These are phyloP conservation scores for Drosophila sordidapex DNA, from an alignment of 2,888 invertebrate genomes.

Conservation along the genomic window DNA sequence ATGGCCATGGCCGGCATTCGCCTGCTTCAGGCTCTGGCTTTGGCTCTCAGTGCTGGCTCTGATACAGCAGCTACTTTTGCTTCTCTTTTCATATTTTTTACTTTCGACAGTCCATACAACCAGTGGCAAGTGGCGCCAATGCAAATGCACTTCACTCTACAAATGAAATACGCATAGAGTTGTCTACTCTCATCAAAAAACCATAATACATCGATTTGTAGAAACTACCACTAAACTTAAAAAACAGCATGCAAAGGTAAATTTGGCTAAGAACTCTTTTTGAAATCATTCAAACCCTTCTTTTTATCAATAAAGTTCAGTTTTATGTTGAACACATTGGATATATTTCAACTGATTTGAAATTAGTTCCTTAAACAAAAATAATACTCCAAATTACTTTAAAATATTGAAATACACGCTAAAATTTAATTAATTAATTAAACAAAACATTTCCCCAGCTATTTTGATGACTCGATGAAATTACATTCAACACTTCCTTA, in stretches of 20 bases:
- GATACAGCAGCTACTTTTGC: slow-evolving; percentile 27
- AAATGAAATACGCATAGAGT: slow-evolving; percentile 8
- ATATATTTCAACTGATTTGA: not conserved
- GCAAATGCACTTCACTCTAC: slow-evolving; percentile 50
- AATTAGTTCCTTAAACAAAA: too few relatives aligned
- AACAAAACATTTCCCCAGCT: not conserved
- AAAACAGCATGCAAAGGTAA: not conserved
- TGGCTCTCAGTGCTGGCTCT: slow-evolving; percentile 16
- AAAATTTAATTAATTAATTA: not conserved
- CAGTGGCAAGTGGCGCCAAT: slow-evolving; percentile 55
- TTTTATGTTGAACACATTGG: not conserved
- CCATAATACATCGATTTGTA: not conserved
- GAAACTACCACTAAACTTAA: not conserved
- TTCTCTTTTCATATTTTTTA: slow-evolving; percentile 13
- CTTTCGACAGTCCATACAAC: slow-evolving; percentile 40
- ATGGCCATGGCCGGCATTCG: slow-evolving; percentile 52
- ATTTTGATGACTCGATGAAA: not conserved
- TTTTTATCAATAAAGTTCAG: not conserved
- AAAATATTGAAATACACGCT: not conserved
- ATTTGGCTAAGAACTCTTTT: not conserved
- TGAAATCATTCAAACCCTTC: not conserved
- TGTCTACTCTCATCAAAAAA: not conserved
- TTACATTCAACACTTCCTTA: slow-evolving; percentile 10
- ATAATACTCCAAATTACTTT: not conserved
- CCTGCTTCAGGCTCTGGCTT: slow-evolving; percentile 14